A percentile compares a stretch with the other conserved stretches of the same genome.
Conservation (phyloP, 2,888 invertebrate genomes). For the Sphaerophoria rueppellii region DNA sequence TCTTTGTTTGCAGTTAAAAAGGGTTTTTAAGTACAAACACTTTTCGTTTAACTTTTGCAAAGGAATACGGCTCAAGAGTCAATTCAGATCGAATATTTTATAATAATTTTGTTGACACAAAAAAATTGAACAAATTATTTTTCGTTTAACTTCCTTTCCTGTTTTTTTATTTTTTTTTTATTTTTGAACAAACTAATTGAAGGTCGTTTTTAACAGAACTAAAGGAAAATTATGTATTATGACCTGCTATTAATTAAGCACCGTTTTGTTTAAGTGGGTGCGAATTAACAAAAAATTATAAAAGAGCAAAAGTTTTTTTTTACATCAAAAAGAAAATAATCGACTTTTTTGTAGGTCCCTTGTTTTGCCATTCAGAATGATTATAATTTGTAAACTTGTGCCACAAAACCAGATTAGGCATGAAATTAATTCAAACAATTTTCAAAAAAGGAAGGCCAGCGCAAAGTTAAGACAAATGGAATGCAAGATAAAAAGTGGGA, state of each 20-base stretch:
- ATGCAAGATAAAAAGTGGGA: slow-evolving; percentile 30
- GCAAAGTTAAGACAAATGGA: slow-evolving; percentile 22
- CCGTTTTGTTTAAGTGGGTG: slow-evolving; percentile 8
- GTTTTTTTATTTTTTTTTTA: not conserved
- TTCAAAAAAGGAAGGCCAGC: not conserved
- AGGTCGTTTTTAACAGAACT: not conserved
- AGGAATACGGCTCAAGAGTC: not conserved
- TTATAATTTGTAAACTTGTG: slow-evolving; percentile 52
- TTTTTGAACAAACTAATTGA: not conserved
- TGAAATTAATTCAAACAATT: too few species aligned
- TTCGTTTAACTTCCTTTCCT: too few species aligned
- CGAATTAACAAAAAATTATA: not conserved
- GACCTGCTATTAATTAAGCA: slow-evolving; percentile 30
- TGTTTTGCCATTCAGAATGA: slow-evolving; percentile 50
- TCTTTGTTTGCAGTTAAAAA: not conserved
- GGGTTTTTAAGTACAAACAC: not conserved
- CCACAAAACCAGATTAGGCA: slow-evolving; percentile 19
- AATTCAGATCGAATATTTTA: slow-evolving; percentile 5
- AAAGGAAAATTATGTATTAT: not conserved
- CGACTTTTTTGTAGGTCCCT: not conserved
- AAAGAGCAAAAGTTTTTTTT: slow-evolving; percentile 55
- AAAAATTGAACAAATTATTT: not conserved
- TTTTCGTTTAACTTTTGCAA: not conserved
- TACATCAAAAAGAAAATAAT: slow-evolving; percentile 68
- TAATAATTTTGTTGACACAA: not conserved